Conservation (phyloP, 2,797 vertebrate genomes). For the Onychomys torridus region DNA sequence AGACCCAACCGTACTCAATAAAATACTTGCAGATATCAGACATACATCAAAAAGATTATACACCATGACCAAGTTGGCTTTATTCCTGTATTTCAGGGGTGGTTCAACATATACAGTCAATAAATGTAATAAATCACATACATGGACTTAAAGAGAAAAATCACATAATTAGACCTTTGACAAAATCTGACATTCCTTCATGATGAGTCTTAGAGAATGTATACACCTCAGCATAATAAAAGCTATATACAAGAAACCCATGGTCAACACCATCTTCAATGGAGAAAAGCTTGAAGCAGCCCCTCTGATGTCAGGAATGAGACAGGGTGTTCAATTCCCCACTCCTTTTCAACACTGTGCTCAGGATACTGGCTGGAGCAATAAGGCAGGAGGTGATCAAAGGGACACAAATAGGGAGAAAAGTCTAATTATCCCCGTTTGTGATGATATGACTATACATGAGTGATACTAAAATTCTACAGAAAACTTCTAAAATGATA, state of each 20-base stretch:
- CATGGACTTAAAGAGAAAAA: neutral
- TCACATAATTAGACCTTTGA: neutral
- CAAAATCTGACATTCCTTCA: neutral
- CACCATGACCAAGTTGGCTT: neutral
- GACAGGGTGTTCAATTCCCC: neutral
- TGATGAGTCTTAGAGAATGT: neutral
- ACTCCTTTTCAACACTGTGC: neutral
- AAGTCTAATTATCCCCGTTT: neutral
- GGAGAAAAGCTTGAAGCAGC: neutral
- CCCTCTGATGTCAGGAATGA: neutral
- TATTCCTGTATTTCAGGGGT: neutral
- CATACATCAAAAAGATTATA: neutral
- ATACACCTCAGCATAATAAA: neutral
- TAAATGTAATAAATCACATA: neutral
- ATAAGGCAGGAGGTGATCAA: neutral
- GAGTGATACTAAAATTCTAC: neutral
- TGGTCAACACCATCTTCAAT: neutral
- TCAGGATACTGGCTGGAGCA: neutral
- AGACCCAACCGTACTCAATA: neutral
- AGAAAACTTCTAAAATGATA: neutral
- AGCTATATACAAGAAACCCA: neutral
- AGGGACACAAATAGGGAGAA: neutral
- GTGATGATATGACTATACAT: no score
- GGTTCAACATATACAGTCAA: neutral
- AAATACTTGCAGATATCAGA: neutral